Percentiles rank a stretch among this genome's conserved stretches.
Evolutionary conservation across 2,888 invertebrate species (phyloP).

Genomic region (Exephanes ischioxanthus): DNA sequence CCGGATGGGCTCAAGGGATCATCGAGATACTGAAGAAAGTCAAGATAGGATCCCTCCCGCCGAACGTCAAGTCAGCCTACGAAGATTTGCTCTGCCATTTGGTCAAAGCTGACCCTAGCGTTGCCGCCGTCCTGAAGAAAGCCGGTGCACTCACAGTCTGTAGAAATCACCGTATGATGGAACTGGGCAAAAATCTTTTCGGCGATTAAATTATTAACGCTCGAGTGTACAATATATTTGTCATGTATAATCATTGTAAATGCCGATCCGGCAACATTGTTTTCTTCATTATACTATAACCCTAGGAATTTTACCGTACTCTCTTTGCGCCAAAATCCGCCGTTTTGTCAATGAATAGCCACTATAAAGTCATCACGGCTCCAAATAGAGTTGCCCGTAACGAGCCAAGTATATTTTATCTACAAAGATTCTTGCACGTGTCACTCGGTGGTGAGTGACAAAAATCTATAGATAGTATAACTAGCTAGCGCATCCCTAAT

Average conservation of each 20-base stretch:
- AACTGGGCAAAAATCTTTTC: slow-evolving; percentile 94
- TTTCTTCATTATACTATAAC: neutral
- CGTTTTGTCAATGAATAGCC: slow-evolving; percentile 3
- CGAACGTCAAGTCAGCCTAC: slow-evolving; percentile 95
- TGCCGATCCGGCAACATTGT: neutral
- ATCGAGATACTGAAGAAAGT: slow-evolving; percentile 93
- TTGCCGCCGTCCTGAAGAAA: slow-evolving; percentile 92
- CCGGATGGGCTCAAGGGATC: slow-evolving; percentile 97
- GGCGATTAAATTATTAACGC: slow-evolving; percentile 88
- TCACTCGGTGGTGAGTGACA: neutral
- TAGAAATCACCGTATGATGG: slow-evolving; percentile 95
- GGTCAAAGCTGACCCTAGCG: slow-evolving; percentile 92
- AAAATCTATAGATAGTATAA: neutral
- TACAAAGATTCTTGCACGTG: neutral
- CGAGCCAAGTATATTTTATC: slow-evolving; percentile 1
- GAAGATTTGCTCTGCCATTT: slow-evolving; percentile 95
- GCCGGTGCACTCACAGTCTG: slow-evolving; percentile 93
- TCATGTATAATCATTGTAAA: neutral
- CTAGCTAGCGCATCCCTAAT: neutral
- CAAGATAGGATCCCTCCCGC: slow-evolving; percentile 92
- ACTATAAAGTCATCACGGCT: neutral
- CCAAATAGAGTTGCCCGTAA: neutral
- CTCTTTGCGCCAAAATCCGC: neutral
- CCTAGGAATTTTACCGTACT: neutral
- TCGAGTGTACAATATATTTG: neutral